A percentile compares a stretch with the other conserved stretches of the same genome.
Conservation (phyloP, 2,797 vertebrate species). For the Silurus lanzhouensis region DNA sequence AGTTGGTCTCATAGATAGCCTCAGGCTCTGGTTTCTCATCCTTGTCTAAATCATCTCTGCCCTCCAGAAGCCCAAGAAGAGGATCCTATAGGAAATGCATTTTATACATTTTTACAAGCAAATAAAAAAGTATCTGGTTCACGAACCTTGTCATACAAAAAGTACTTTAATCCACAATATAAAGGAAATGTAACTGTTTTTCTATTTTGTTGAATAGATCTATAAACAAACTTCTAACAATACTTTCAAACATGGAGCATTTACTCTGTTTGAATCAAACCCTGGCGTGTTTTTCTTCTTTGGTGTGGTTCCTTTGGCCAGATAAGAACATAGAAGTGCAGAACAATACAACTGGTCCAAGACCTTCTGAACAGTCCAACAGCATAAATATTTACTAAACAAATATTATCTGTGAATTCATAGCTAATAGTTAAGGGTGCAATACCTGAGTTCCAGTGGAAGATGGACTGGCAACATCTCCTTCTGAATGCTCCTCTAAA, state of each 20-base stretch:
- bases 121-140: not conserved
- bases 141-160: not conserved
- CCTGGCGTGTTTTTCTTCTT: not conserved
- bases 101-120: not conserved
- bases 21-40: conserved; percentile 94
- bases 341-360: not conserved
- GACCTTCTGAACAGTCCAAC: not conserved
- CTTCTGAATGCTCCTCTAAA: conserved; percentile 89
- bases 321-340: not conserved
- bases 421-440: not conserved
- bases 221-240: too few relatives aligned
- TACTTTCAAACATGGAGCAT: not conserved
- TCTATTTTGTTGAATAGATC: not conserved
- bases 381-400: not conserved
- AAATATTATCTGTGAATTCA: not conserved
- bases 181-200: not conserved
- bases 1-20: conserved; percentile 93
- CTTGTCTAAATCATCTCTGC: conserved; percentile 91
- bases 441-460: conserved; percentile 93
- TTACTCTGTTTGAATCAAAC: conserved; percentile 1
- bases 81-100: conserved; percentile 78
- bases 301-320: not conserved
- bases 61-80: conserved; percentile 86
- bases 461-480: conserved; percentile 90
- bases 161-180: not conserved